A percentile compares a stretch with the other conserved stretches of the same genome.
Conservation (phyloP, 2,113 vertebrate genomes). For the Ciconia maguari region DNA sequence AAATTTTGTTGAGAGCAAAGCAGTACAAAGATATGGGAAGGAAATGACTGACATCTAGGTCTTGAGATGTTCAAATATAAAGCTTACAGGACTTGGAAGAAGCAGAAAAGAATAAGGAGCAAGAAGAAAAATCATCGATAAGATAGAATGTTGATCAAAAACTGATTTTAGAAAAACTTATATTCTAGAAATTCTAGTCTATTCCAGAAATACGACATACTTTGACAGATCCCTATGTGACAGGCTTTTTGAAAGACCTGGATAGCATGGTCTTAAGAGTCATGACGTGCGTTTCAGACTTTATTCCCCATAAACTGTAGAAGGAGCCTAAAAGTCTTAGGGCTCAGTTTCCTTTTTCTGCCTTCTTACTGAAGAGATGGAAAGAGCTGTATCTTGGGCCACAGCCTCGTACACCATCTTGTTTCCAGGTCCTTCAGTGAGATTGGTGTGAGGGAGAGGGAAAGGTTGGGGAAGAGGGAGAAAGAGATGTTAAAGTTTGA, state of each 20-base stretch:
- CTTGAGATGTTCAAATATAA: not conserved
- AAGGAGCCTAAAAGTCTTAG: not conserved
- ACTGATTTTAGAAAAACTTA: not conserved
- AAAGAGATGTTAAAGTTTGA: not conserved
- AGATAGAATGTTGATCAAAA: not conserved
- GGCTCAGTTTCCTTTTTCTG: not conserved
- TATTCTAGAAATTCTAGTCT: not conserved
- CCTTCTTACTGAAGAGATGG: not conserved
- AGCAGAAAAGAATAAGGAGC: not conserved
- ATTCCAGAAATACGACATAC: not conserved
- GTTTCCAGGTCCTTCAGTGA: not conserved
- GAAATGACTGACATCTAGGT: not conserved
- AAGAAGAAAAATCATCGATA: not conserved
- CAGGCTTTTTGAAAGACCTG: not conserved
- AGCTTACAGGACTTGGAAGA: not conserved
- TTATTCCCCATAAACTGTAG: not conserved
- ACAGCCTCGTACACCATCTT: not conserved
- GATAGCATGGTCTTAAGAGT: not conserved
- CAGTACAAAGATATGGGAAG: not conserved
- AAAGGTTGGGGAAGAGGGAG: not conserved
- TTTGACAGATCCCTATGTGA: not conserved
- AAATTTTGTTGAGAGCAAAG: not conserved
- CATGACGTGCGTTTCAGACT: not conserved
- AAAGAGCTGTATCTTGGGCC: not conserved
- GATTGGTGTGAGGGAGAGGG: not conserved